Conservation (phyloP, 1,140 invertebrate genomes). For the Microplitis demolitor region DNA sequence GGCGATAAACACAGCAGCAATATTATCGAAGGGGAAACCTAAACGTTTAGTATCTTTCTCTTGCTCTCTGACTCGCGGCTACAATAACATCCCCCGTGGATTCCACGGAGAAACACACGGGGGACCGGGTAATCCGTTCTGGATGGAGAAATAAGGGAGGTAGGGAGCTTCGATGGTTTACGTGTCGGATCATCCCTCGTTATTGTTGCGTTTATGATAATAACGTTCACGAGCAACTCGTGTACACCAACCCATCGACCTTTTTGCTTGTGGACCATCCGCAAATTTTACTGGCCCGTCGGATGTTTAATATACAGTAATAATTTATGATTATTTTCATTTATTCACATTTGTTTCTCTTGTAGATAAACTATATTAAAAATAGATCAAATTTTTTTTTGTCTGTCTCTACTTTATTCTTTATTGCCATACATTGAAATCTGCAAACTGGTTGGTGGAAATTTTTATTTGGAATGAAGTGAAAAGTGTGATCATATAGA, state of each 20-base stretch:
- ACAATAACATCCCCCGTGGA: constrained; percentile 58
- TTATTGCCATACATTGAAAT: too few relatives aligned
- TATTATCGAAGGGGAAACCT: constrained; percentile 46
- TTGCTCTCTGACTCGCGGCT: constrained; percentile 39
- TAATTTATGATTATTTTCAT: too few relatives aligned
- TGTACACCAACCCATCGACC: neutral
- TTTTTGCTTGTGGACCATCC: neutral
- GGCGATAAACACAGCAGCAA: constrained; percentile 52
- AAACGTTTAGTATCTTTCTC: constrained; percentile 13
- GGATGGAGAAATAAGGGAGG: constrained; percentile 30
- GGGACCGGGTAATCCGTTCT: constrained; percentile 49
- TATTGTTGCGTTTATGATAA: constrained; percentile 64
- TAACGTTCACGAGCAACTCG: constrained; percentile 36
- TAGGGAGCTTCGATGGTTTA: constrained; percentile 47
- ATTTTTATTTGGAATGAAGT: too few relatives aligned
- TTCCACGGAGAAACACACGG: constrained; percentile 40
- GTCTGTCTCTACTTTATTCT: too few relatives aligned
- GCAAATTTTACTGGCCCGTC: neutral
- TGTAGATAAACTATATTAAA: neutral
- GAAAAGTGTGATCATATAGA: too few relatives aligned
- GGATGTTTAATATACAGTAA: neutral
- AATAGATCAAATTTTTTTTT: neutral
- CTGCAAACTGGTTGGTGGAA: too few relatives aligned
- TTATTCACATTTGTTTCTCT: neutral
- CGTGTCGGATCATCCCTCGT: constrained; percentile 61